These are phyloP conservation scores for Ochotona princeps DNA, from an alignment of 2,113 vertebrate species.

Conservation along the genomic window DNA sequence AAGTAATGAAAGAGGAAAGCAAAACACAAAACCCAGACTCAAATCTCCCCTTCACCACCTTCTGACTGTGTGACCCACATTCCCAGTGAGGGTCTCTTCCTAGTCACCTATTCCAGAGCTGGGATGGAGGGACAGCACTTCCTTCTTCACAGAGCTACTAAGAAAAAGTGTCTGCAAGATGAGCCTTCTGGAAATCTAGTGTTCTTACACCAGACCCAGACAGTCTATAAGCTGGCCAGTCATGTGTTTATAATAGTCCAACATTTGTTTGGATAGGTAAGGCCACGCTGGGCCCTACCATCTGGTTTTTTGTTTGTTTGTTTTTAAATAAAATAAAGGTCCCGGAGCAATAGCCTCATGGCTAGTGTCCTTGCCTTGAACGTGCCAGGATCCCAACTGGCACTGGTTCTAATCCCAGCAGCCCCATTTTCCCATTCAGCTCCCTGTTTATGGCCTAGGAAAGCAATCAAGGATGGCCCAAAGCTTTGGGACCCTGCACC, in stretches of 20 bases:
- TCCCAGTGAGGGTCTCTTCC: background rate
- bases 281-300: too few species aligned
- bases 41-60: background rate
- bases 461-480: too few species aligned
- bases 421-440: too few species aligned
- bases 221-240: background rate
- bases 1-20: background rate
- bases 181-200: background rate
- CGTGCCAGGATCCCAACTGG: too few species aligned
- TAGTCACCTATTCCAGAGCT: background rate
- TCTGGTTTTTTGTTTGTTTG: too few species aligned
- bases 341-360: too few species aligned
- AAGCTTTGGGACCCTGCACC: too few species aligned
- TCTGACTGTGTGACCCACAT: background rate
- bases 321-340: too few species aligned
- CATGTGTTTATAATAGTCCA: background rate
- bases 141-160: background rate
- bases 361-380: too few species aligned
- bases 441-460: too few species aligned
- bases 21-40: background rate
- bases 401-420: too few species aligned
- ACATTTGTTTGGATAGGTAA: too few species aligned
- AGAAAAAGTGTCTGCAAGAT: background rate
- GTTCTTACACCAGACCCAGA: background rate
- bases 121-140: background rate